These are phyloP conservation scores for Pyralis farinalis DNA, from an alignment of 2,888 invertebrate species.

Conservation along the genomic window DNA sequence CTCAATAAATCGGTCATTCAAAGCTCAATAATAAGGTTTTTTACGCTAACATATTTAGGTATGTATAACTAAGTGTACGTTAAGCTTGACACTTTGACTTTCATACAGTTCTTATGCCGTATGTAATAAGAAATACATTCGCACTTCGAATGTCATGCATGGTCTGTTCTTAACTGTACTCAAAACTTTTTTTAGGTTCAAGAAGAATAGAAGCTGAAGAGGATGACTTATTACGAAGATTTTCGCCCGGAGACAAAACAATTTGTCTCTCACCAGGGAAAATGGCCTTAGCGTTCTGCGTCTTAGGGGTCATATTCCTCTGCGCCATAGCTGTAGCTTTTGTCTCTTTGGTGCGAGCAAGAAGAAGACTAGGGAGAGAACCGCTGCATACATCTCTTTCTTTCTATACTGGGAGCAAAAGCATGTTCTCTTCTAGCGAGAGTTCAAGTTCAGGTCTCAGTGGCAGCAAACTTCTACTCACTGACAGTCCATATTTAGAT, in stretches of 20 bases:
- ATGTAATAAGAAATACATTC: no score
- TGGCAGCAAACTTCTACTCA: constrained; percentile 81
- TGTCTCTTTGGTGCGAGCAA: constrained; percentile 83
- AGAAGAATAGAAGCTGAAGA: constrained; percentile 66
- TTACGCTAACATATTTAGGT: no score
- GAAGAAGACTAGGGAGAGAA: constrained; percentile 72
- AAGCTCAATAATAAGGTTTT: no score
- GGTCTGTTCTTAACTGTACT: no score
- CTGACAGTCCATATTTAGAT: constrained; percentile 82
- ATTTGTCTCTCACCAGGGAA: constrained; percentile 89
- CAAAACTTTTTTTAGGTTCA: no score
- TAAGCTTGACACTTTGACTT: no score
- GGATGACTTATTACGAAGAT: constrained; percentile 59
- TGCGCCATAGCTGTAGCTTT: constrained; percentile 86
- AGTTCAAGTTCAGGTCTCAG: constrained; percentile 81
- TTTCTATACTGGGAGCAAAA: constrained; percentile 81
- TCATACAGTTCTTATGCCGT: no score
- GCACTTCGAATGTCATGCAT: no score
- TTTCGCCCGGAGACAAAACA: constrained; percentile 81
- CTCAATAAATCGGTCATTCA: no score
- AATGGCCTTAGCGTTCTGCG: constrained; percentile 88
- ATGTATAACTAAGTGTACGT: no score
- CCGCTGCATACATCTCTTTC: constrained; percentile 75
- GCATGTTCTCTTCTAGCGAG: constrained; percentile 82
- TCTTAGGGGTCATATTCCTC: constrained; percentile 86